Evolutionary conservation across 2,888 invertebrate genomes (phyloP).

Genomic region (Amphimallon solstitiale): DNA sequence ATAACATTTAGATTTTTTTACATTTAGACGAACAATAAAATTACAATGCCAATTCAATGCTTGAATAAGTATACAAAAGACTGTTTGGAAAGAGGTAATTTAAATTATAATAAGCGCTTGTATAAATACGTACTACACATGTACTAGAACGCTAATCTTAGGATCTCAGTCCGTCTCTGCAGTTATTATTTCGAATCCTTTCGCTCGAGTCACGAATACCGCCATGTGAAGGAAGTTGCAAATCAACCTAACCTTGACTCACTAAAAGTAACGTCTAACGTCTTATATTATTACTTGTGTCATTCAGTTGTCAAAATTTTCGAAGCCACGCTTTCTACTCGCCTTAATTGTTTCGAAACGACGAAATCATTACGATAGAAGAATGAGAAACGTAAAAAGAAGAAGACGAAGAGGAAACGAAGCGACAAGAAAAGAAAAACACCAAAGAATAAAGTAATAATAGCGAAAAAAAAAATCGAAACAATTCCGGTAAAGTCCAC

Average conservation of each 20-base stretch:
- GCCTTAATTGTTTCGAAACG: constrained; percentile 10
- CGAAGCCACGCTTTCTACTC: constrained; percentile 24
- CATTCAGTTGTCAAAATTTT: constrained; percentile 32
- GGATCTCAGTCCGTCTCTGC: too few relatives aligned
- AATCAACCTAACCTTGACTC: constrained; percentile 31
- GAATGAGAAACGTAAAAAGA: neutral
- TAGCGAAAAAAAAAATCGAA: constrained; percentile 6
- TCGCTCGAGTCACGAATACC: constrained; percentile 27
- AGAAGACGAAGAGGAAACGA: neutral
- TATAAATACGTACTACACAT: too few relatives aligned
- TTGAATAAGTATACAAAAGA: too few relatives aligned
- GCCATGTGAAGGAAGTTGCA: constrained; percentile 30
- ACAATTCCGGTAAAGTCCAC: constrained; percentile 22
- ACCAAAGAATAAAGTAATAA: constrained; percentile 7
- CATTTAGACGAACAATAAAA: too few relatives aligned
- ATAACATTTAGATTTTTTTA: too few relatives aligned
- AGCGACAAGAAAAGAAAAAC: neutral
- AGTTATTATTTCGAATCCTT: constrained; percentile 9
- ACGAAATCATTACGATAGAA: neutral
- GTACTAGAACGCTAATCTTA: too few relatives aligned
- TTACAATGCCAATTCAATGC: too few relatives aligned
- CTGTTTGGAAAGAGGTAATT: too few relatives aligned
- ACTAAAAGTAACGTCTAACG: neutral
- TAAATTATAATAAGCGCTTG: too few relatives aligned
- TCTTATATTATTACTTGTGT: constrained; percentile 20